phyloP scores from a whole-genome alignment of 2,888 invertebrate genomes.

The Noctua janthe region DNA sequence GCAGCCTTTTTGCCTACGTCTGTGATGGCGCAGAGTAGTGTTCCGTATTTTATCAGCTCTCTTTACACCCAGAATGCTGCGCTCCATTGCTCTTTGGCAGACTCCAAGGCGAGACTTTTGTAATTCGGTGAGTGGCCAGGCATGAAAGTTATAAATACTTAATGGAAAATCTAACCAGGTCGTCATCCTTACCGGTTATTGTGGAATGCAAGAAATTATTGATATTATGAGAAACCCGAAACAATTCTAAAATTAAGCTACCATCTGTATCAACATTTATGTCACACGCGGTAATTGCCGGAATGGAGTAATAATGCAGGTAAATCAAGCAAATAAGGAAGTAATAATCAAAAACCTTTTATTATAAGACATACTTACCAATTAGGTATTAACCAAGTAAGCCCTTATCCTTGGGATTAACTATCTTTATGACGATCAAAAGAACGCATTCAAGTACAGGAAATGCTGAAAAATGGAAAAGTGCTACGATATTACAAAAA shows the following conservation, averaged over 20 bases:
- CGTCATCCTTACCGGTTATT: constrained; percentile 11
- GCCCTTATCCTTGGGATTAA: not conserved
- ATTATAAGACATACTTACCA: not conserved
- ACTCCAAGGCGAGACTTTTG: too few species aligned
- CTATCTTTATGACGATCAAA: not conserved
- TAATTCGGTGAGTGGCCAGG: too few species aligned
- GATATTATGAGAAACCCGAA: not conserved
- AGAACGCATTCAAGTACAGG: not conserved
- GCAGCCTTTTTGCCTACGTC: too few species aligned
- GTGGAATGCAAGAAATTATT: not conserved
- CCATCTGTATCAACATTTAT: not conserved
- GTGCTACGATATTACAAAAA: not conserved
- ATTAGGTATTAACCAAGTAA: not conserved
- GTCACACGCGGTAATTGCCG: not conserved
- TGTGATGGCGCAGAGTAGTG: too few species aligned
- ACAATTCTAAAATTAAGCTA: not conserved
- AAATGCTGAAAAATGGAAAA: not conserved
- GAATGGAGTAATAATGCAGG: not conserved
- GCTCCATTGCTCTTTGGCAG: too few species aligned
- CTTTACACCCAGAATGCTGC: too few species aligned
- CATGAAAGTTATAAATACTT: constrained; percentile 16
- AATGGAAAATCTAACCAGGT: constrained; percentile 23
- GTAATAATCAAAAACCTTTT: not conserved
- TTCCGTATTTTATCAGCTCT: too few species aligned
- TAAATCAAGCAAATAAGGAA: not conserved